Evolutionary conservation across 2,888 invertebrate species (phyloP), one percentile per base, ranked within the genome.

Genomic region (Megastigmus dorsalis): DNA sequence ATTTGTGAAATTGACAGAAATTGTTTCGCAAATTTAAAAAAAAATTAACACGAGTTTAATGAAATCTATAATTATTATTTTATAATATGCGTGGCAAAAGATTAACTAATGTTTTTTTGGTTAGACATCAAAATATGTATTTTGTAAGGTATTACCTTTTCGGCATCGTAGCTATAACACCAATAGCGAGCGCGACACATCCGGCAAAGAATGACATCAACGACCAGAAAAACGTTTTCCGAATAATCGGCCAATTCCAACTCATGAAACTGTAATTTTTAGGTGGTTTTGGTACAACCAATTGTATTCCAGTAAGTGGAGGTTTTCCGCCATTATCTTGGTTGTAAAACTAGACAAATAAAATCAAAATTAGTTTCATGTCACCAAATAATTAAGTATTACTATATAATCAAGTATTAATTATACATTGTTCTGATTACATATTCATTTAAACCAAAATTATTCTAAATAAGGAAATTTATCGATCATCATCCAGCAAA

Each of bases 191-290:
- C 1, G 92, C 93, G 45, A 93, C 88, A 88, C 95, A 94, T 18
- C 93, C 94, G 18, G 93, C 88, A 41, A 95, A 89, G 33, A 92
- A 90, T 0, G 95, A 93, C 79, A 95, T 89, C 69, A 94, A 92
- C n/a, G 93, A 86, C 91, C 94, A 94, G 67, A 94, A 91, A 63
- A 94, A 91, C 50, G 92, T 89, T 84, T 93, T 93, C 74, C 95
- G 90, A 78, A 95, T 94, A 1, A 95, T 81, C 3, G 92, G 91
- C 95, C 95, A 95, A 85, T 95, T 95, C 95, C 95, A 95, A 65
- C 89, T 89, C 87, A 90, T 90, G 90, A 95, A 85, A 90, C 92
- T 83, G 78, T 88, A 89, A 79, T 89, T 88, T 75, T 88, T 87
- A 0, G 88, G 86, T 1, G 88, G 84, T 55, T 88, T 89, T 3